Base-by-base conservation (phyloP, 2,113 vertebrate species). In the Micronycteris hirsuta region DNA sequence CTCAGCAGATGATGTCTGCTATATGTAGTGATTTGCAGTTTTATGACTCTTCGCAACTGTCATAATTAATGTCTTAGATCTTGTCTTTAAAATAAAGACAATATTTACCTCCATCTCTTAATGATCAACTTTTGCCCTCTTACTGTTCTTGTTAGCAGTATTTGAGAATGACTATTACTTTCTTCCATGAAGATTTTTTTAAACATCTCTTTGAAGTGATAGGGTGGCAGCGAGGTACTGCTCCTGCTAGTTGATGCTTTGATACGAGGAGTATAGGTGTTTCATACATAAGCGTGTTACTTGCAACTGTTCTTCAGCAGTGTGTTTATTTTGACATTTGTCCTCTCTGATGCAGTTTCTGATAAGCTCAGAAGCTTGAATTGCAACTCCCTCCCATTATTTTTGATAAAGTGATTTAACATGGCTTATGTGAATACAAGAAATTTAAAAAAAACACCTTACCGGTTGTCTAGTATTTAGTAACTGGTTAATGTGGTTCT, bases 271-370 rank as follows among this genome's bases (percentile, higher is more conserved):
- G 13, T 54, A 6, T 26, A 49, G 63, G 26, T 56, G 13, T 74
- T 63, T 61, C 43, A 7, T 17, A 38, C 16, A 10, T 24, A 41
- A 77, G 15, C 41, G 31, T 67, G 38, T 68, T 16, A 70, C 56
- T 77, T 78, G 49, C 26, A 43, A 6, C 78, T 84, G 19, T 87
- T 87, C 36, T 80, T 89, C 63, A 73, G 38, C n/a, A 45, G 3
- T n/a, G 5, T 96, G 14, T 93, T 84, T 95, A 58, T 85, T 38
- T 78, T 96, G 83, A 8, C 68, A 47, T 65, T 87, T 77, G 24
- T 95, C 31, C 26, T 56, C 19, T 24, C 89, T 88, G 54, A 45
- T 94, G 14, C 58, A 74, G 38, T 86, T 88, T 96, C 85, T 96
- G 49, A 52, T 73, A 43, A 65, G 81, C 36, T 76, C 67, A 56